Conservation (phyloP, 2,888 invertebrate species). For the Nymphalis polychloros region DNA sequence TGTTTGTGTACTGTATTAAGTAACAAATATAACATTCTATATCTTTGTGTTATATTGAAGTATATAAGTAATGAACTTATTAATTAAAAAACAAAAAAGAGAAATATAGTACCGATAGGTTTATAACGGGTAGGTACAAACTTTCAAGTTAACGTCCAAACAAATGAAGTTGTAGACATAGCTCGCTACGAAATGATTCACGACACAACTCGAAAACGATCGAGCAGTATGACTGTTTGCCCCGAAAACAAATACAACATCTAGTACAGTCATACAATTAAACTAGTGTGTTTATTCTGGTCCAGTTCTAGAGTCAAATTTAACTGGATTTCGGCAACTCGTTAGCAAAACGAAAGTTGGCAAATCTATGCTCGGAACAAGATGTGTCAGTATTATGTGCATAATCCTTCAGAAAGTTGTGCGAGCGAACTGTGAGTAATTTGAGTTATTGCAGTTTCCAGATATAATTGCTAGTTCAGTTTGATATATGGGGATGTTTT, state of each 20-base stretch:
- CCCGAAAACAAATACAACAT: constrained; percentile 3
- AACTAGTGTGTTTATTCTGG: constrained; percentile 22
- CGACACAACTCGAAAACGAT: not conserved
- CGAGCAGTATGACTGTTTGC: not conserved
- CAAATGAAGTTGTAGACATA: no score
- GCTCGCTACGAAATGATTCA: not conserved
- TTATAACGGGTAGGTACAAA: no score
- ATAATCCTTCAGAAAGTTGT: constrained; percentile 29
- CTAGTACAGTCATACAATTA: constrained; percentile 6
- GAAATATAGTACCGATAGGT: no score
- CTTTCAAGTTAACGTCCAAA: no score
- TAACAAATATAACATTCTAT: no score
- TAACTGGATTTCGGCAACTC: constrained; percentile 32
- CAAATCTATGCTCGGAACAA: constrained; percentile 28
- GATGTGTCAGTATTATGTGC: constrained; percentile 30
- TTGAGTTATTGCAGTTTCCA: constrained; percentile 22
- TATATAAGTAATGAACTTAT: no score
- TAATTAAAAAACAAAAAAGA: no score
- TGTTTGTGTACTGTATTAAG: no score
- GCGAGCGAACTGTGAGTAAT: constrained; percentile 23
- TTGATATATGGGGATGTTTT: not conserved
- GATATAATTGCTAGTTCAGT: constrained; percentile 16
- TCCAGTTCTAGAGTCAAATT: constrained; percentile 23
- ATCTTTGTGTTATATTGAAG: no score
- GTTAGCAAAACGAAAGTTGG: constrained; percentile 29